These are phyloP conservation scores for Motacilla tschutschensis DNA, from an alignment of 2,113 vertebrate genomes.

Conservation along the genomic window DNA sequence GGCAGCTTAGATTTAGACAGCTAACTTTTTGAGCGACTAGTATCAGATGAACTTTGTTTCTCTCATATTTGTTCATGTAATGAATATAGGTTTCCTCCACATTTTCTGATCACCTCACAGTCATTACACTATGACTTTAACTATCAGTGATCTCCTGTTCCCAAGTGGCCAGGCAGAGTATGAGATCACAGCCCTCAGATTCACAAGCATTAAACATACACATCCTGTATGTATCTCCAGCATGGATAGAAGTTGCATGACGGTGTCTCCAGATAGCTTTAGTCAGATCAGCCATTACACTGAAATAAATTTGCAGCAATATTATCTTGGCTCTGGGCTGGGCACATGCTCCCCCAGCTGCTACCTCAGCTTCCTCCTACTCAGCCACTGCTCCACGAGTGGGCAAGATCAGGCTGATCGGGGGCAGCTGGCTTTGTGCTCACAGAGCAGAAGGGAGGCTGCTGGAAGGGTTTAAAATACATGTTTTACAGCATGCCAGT, in stretches of 20 bases:
- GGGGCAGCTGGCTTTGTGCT: neutral
- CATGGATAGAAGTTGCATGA: neutral
- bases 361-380: neutral
- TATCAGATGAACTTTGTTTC: neutral
- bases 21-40: neutral
- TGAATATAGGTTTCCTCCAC: neutral
- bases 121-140: neutral
- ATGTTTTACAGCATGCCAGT: neutral
- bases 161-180: neutral
- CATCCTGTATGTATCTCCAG: neutral
- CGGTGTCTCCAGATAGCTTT: neutral
- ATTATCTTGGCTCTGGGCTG: neutral
- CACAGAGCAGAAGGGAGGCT: conserved; percentile 15
- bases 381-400: neutral
- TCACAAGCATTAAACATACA: neutral
- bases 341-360: neutral
- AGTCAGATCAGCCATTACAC: neutral
- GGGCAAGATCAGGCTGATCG: neutral
- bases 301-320: neutral
- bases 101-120: neutral
- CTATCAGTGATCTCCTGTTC: neutral
- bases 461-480: conserved; percentile 7
- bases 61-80: neutral
- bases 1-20: neutral
- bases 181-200: neutral